These are phyloP conservation scores for Rhinichthys klamathensis DNA, from an alignment of 2,113 vertebrate genomes.

Conservation along the genomic window DNA sequence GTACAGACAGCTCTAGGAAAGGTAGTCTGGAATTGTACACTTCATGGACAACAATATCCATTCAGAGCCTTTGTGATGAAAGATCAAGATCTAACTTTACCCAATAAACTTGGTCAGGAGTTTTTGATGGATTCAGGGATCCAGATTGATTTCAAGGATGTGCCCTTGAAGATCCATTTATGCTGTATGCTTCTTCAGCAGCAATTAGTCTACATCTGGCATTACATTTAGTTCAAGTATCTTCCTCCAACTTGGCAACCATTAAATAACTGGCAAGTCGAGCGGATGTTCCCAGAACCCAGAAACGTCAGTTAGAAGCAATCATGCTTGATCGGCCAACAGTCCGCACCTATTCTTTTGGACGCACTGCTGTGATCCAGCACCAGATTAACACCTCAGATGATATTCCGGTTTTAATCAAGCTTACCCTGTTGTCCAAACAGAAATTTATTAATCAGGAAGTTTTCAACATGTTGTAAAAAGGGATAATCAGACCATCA, in stretches of 20 bases:
- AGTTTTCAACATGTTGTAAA: background rate
- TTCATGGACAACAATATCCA: background rate
- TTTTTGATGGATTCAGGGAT: too few relatives aligned
- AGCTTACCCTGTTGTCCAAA: background rate
- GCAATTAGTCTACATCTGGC: too few relatives aligned
- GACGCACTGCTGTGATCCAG: background rate
- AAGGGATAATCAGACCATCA: background rate
- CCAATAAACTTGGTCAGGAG: background rate
- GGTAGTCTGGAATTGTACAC: too few relatives aligned
- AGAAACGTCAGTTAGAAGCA: background rate
- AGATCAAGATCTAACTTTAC: background rate
- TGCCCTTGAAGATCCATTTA: too few relatives aligned
- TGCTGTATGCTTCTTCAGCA: too few relatives aligned
- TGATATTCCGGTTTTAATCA: background rate
- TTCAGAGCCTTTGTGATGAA: background rate
- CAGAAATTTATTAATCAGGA: background rate
- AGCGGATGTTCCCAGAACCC: background rate
- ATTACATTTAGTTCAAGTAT: too few relatives aligned
- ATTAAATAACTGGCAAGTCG: too few relatives aligned
- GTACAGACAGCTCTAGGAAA: too few relatives aligned
- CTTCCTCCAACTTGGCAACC: background rate
- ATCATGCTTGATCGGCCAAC: background rate
- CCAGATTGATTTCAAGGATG: too few relatives aligned
- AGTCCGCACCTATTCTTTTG: background rate
- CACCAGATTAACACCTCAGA: background rate